Base-by-base conservation (phyloP, 2,797 vertebrate genomes). In the Neosalanx taihuensis region DNA sequence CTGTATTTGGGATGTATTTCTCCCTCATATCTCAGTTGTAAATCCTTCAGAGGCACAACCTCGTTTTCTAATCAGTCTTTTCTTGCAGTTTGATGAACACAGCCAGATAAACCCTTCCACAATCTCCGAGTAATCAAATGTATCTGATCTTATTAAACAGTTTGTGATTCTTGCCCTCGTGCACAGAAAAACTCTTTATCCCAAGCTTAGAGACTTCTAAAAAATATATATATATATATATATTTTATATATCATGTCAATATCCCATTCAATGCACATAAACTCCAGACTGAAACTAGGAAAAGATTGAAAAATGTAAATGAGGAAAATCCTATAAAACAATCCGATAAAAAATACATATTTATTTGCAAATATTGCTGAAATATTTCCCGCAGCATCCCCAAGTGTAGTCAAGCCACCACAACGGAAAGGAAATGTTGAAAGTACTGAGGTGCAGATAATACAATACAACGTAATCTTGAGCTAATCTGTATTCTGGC, bases 121-220 rank as follows among this genome's bases (percentile, higher is more conserved):
- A 67, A 30, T 78, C 62, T 79, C 60, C 59, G 46, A n/a, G 76
- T 67, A 26, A 33, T 41, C 3, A 17, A 62, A 70, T 73, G n/a
- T 67, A 75, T 72, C 71, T 77, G 9, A 74, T 83, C 65, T 84
- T 76, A 79, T 85, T 84, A 77, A 74, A 77, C 68, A 73, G 66
- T 77, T 84, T 62, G 46, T 62, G 69, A 79, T 33, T 81, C 64
- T 68, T 74, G 69, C 67, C 59, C 49, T 59, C 68, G 67, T n/a
- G 30, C 70, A 61, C 26, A 61, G 56, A 23, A n/a, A 51, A 37
- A 58, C 66, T 70, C 67, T 37, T 66, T 62, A 29, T 29, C 53
- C 26, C n/a, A 51, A 15, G 61, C 26, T 71, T n/a, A 37, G 20
- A 35, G 41, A 74, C 64, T 73, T 67, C 37, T 18, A 29, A 70